Percentiles rank a stretch among this genome's conserved stretches.
phyloP scores from a whole-genome alignment of 2,113 vertebrate species.

The Paradoxurus hermaphroditus region DNA sequence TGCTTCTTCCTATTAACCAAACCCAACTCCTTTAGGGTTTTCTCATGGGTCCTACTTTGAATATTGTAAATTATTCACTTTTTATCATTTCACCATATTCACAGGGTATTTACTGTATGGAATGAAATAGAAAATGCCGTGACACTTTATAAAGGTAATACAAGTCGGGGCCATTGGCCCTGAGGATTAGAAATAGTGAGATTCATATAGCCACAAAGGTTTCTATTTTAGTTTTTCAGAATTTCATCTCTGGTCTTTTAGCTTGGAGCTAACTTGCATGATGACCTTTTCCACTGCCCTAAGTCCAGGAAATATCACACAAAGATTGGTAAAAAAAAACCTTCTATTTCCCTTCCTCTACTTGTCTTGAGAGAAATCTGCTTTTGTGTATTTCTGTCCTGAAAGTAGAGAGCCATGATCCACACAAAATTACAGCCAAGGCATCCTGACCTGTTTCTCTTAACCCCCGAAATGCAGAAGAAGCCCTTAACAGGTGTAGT shows the following conservation, averaged over 20 bases:
- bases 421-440: neutral
- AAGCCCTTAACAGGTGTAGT: neutral
- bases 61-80: constrained; percentile 37
- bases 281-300: neutral
- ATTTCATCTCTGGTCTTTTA: neutral
- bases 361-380: neutral
- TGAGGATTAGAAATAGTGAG: neutral
- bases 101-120: neutral
- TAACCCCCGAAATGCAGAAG: neutral
- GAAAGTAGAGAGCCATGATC: neutral
- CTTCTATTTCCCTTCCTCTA: neutral
- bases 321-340: neutral
- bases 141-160: neutral
- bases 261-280: neutral
- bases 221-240: neutral
- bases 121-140: constrained; percentile 5
- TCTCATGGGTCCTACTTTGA: constrained; percentile 4
- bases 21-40: neutral
- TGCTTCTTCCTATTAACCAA: neutral
- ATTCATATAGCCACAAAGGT: neutral
- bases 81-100: constrained; percentile 23
- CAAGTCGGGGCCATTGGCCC: neutral
- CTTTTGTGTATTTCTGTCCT: neutral
- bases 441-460: neutral
- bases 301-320: neutral